Evolutionary conservation across 2,113 vertebrate species (phyloP).

Genomic region (Alosa alosa): DNA sequence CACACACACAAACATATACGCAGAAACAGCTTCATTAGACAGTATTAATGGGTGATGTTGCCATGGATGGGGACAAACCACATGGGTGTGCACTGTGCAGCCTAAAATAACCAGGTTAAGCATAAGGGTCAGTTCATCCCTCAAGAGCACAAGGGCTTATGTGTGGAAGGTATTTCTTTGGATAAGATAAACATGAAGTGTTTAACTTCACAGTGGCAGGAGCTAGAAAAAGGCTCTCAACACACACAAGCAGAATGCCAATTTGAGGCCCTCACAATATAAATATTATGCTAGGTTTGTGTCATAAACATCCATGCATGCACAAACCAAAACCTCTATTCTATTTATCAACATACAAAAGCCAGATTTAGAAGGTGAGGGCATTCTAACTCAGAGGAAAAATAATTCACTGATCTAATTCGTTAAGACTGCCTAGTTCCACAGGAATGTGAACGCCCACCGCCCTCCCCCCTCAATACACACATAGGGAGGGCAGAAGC

Average conservation of each 20-base stretch:
- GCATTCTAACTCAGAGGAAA: not conserved
- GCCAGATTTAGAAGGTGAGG: not conserved
- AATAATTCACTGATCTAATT: not conserved
- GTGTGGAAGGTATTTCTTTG: conserved; percentile 24
- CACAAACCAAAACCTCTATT: not conserved
- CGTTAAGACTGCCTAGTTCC: not conserved
- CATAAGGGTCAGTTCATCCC: not conserved
- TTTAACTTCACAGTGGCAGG: not conserved
- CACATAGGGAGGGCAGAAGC: not conserved
- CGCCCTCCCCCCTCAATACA: not conserved
- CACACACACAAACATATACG: not conserved
- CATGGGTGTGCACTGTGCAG: not conserved
- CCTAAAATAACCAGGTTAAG: not conserved
- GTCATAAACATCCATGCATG: not conserved
- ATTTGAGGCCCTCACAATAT: not conserved
- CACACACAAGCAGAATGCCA: not conserved
- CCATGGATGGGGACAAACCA: not conserved
- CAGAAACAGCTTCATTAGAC: not conserved
- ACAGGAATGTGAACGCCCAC: not conserved
- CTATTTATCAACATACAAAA: not conserved
- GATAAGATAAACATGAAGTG: conserved; percentile 17
- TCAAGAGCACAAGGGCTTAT: not conserved
- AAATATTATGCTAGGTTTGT: not conserved
- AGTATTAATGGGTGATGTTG: not conserved
- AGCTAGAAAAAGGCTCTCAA: not conserved